A percentile compares a stretch with the other conserved stretches of the same genome.
Evolutionary conservation across 2,888 invertebrate species (phyloP).

Genomic region (Spicauda simplicius): DNA sequence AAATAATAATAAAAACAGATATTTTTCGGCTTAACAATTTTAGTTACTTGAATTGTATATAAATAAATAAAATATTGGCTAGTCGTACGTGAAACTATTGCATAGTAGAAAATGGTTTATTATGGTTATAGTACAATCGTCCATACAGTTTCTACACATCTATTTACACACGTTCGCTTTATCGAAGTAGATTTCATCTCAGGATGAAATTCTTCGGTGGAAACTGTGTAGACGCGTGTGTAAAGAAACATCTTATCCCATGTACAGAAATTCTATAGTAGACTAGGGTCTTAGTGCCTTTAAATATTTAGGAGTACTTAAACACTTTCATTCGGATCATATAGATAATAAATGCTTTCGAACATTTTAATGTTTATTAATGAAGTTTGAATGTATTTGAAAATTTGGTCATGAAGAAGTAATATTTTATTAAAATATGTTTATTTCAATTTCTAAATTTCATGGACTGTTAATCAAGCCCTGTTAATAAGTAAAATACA

Average conservation of each 20-base stretch:
- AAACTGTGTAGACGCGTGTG: neutral
- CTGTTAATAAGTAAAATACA: slow-evolving; percentile 19
- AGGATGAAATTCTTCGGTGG: neutral
- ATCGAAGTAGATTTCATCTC: neutral
- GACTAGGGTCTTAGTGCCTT: slow-evolving; percentile 82
- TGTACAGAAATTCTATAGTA: slow-evolving; percentile 78
- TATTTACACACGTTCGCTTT: neutral
- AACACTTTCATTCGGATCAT: slow-evolving; percentile 40
- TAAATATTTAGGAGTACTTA: slow-evolving; percentile 72
- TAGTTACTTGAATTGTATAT: slow-evolving; percentile 52
- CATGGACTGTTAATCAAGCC: slow-evolving; percentile 14
- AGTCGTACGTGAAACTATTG: slow-evolving; percentile 68
- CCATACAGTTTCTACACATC: slow-evolving; percentile 31
- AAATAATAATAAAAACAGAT: slow-evolving; percentile 38
- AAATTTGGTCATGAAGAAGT: neutral
- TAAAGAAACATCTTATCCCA: slow-evolving; percentile 51
- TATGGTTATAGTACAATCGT: slow-evolving; percentile 39
- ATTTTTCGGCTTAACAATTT: slow-evolving; percentile 54
- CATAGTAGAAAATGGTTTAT: slow-evolving; percentile 42
- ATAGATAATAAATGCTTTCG: slow-evolving; percentile 35
- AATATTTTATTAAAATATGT: neutral
- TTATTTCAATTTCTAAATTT: neutral
- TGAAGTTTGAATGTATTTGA: neutral
- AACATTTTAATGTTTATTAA: slow-evolving; percentile 28
- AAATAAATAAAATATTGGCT: slow-evolving; percentile 60